These are phyloP conservation scores for Pygoscelis antarcticus DNA, from an alignment of 2,113 vertebrate genomes.

Conservation along the genomic window DNA sequence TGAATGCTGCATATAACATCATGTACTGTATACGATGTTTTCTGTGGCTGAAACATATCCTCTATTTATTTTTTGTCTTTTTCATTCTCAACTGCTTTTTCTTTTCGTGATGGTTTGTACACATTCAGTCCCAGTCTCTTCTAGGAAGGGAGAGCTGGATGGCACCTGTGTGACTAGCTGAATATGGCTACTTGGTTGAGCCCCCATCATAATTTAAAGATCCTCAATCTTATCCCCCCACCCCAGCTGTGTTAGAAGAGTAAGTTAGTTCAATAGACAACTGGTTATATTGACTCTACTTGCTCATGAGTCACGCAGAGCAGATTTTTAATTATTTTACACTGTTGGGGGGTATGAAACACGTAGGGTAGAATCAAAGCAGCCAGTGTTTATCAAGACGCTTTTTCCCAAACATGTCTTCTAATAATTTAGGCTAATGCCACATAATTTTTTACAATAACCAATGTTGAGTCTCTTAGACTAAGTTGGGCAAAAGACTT, in stretches of 20 bases:
- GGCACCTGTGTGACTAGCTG: accelerated
- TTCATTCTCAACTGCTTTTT: neutral
- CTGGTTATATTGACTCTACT: neutral
- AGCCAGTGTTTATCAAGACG: neutral
- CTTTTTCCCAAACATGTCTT: neutral
- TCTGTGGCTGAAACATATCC: neutral
- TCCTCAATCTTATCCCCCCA: neutral
- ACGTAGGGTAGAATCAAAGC: neutral
- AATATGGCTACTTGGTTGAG: neutral
- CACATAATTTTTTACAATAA: neutral
- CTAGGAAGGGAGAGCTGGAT: neutral
- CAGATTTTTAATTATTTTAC: neutral
- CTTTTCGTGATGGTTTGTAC: accelerated
- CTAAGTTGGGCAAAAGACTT: neutral
- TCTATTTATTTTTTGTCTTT: neutral
- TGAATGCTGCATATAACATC: neutral
- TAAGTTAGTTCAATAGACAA: neutral
- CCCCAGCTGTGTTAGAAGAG: neutral
- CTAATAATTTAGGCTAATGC: neutral
- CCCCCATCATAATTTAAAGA: neutral
- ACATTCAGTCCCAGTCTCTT: neutral
- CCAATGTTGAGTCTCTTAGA: neutral
- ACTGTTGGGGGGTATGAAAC: neutral
- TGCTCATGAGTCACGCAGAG: neutral
- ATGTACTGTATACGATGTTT: neutral